These are phyloP conservation scores for Drosophila affinis DNA, from an alignment of 2,888 invertebrate species.

Conservation along the genomic window DNA sequence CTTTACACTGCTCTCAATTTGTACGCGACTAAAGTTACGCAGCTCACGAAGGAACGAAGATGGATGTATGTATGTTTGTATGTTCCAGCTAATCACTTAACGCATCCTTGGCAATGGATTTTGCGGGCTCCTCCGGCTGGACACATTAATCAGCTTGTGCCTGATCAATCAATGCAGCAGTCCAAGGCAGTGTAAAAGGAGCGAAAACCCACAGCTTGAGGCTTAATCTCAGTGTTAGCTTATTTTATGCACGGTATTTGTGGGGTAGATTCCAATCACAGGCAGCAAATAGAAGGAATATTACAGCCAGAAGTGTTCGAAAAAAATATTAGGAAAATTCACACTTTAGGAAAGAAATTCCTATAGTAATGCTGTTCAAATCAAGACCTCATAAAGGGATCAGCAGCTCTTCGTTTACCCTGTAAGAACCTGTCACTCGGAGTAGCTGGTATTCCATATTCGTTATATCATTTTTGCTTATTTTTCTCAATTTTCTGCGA, in stretches of 20 bases:
- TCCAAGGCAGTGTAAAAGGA: background rate
- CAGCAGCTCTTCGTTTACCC: background rate
- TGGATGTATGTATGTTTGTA: constrained; percentile 3
- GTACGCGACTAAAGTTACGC: constrained; percentile 16
- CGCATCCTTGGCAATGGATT: constrained; percentile 7
- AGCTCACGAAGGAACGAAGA: constrained; percentile 22
- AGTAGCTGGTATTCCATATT: no score
- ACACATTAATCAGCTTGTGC: constrained; percentile 59
- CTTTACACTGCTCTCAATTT: background rate
- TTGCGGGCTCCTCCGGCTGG: constrained; percentile 1
- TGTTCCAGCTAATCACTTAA: constrained; percentile 50
- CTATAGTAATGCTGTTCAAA: no score
- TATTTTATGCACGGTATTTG: background rate
- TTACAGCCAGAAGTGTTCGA: no score
- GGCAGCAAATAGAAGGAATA: no score
- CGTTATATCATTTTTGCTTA: background rate
- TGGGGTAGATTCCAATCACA: background rate
- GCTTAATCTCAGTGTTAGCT: constrained; percentile 2
- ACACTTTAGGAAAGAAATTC: no score
- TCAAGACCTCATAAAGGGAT: no score
- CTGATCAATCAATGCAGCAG: constrained; percentile 62
- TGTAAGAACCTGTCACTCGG: no score
- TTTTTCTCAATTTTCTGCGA: background rate
- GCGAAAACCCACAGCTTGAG: background rate
- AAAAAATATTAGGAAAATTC: no score